Evolutionary conservation across 2,113 vertebrate genomes (phyloP), one percentile per base, ranked within the genome.

Genomic region (Protobothrops flavoviridis): DNA sequence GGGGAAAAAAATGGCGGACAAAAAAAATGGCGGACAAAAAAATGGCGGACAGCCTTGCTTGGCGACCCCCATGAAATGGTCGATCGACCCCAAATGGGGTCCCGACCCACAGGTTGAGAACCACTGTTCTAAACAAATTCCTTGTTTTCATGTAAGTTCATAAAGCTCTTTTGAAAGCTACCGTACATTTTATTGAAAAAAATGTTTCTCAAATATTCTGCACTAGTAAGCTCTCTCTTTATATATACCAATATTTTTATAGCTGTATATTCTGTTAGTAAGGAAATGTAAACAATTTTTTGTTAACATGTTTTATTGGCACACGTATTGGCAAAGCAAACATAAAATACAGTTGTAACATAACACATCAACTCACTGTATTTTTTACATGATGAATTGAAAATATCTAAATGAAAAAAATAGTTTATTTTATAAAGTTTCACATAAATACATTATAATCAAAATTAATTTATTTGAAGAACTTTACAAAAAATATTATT

Each of bases 261-360:
- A 24, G 0, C 21, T 90, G 26, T n/a, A 3, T 50, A 87, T 91
- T 64, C 52, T 91, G 61, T 89, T 57, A 6, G n/a, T 88, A 93
- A 95, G 74, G 74, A 92, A 88, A 43, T 88, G 87, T 3, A 39
- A 48, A 96, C 93, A 97, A 74, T 92, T 85, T 11, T 96, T 92
- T 97, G 96, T 99, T 98, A 99, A 98, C 98, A 99, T 98, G 97
- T 98, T 99, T 99, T 99, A 99, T 99, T 99, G 98, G 99, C 99
- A 99, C 99, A 99, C 98, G 98, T 99, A 99, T 98, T 99, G 98
- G 98, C 98, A 99, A 99, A 99, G 99, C 99, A 99, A 99, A 99
- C 99, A 99, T 99, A 99, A 99, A 99, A 99, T 98, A 99, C 99
- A 98, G 98, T 98, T 98, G 98, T 98, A 98, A 98, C 98, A 95